Evolutionary conservation across 2,888 invertebrate species (phyloP).

Genomic region (Leptinotarsa haldemani): DNA sequence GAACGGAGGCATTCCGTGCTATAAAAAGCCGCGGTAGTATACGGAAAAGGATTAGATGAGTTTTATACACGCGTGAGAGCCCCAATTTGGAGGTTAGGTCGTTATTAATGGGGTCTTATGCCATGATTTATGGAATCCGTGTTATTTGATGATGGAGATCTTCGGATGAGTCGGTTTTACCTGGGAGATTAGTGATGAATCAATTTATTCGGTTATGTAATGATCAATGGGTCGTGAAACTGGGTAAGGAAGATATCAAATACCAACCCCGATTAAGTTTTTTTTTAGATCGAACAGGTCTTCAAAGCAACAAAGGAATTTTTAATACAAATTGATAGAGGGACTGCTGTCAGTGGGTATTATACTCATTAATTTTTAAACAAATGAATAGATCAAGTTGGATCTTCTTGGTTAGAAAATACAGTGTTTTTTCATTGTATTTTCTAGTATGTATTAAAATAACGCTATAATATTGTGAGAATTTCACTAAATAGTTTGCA

Average conservation of each 20-base stretch:
- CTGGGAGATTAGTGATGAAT: slow-evolving; percentile 7
- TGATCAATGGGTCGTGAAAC: neutral
- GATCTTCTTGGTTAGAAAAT: no score
- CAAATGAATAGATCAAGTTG: no score
- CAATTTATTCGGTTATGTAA: slow-evolving; percentile 10
- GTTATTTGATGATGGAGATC: slow-evolving; percentile 25
- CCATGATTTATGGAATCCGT: slow-evolving; percentile 35
- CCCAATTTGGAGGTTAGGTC: slow-evolving; percentile 36
- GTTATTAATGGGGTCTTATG: slow-evolving; percentile 35
- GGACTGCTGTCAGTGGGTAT: no score
- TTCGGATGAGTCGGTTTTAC: slow-evolving; percentile 12
- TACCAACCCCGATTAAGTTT: no score
- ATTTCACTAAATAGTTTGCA: no score
- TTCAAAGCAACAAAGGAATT: no score
- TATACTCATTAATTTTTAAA: no score
- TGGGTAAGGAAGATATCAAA: neutral
- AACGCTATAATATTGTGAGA: no score
- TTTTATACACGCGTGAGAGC: slow-evolving; percentile 33
- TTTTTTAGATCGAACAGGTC: no score
- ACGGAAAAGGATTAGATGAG: slow-evolving; percentile 34
- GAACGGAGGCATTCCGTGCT: neutral
- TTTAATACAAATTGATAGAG: no score
- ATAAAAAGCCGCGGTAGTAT: slow-evolving; percentile 12
- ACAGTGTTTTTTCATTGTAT: no score
- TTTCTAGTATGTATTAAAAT: no score